Base-by-base conservation (phyloP, 2,888 invertebrate genomes). In the Mimachlamys varia region DNA sequence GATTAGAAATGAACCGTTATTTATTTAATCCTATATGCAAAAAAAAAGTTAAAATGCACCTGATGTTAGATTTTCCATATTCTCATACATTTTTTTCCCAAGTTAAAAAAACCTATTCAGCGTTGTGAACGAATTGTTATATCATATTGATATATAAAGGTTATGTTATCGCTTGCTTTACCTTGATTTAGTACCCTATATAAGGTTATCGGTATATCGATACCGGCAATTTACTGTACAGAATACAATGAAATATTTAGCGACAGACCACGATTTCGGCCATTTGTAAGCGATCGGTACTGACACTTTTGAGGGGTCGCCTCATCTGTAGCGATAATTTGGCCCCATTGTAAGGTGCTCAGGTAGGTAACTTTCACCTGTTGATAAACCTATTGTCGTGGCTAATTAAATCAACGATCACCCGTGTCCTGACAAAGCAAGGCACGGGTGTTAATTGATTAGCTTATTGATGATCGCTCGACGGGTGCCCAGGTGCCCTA, bases 381-480 rank as follows among this genome's bases (percentile, higher is more conserved):
- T 27, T 76, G 76, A 76, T 76, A 27, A 27, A 76, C 76, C 76
- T 76, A 76, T 76, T 76, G 76, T 76, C 22, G 7, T 27, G 76
- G 76, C 33, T 76, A 76, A 76, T 76, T 76, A 76, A 76, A 76
- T 76, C 76, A 76, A 76, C 76, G 76, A 76, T 76, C 76, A 33
- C 22, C 33, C 76, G 76, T 33, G 76, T 33, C 76, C 33, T 10
- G 7, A 76, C 76, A 76, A 76, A 76, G 76, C 76, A 33, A 27
- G 76, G 76, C 76, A 76, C 76, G 76, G 76, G 76, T 76, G 76
- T 76, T 76, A 76, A 76, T 76, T 76, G 76, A 76, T 76, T 33
- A 22, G 76, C 27, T 27, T 76, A 76, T 76, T 19, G 76, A 27
- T 27, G 76, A 76, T 7, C 76, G 76, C 76, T 5, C 76, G 33